Conservation (phyloP, 2,888 invertebrate genomes). For the Cecidostiba fungosa region DNA sequence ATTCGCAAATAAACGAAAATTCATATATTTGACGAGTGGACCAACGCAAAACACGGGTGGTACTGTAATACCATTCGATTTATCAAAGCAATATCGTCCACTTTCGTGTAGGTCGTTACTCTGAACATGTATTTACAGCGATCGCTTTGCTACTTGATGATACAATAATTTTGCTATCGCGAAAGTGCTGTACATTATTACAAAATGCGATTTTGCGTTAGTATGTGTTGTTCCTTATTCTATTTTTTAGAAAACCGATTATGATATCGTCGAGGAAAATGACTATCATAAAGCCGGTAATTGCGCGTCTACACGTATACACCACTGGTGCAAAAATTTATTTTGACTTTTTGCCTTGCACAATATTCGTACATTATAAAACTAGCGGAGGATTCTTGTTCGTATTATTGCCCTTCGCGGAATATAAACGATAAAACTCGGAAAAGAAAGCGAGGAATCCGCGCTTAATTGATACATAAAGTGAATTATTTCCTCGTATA, state of each 20-base stretch:
- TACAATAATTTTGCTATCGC: slow-evolving; percentile 42
- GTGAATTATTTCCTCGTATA: background rate
- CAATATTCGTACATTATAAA: background rate
- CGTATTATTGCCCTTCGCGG: background rate
- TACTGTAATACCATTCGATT: background rate
- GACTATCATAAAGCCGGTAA: slow-evolving; percentile 46
- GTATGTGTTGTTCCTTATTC: slow-evolving; percentile 16
- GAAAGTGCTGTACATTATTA: slow-evolving; percentile 24
- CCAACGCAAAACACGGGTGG: no score
- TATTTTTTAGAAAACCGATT: slow-evolving; percentile 48
- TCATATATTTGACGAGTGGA: background rate
- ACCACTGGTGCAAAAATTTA: background rate
- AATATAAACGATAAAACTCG: background rate
- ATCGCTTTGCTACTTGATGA: slow-evolving; percentile 37
- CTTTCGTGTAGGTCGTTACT: background rate
- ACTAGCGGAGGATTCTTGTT: background rate
- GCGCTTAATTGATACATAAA: slow-evolving; percentile 10
- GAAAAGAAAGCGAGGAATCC: slow-evolving; percentile 10
- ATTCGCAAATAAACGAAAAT: slow-evolving; percentile 29
- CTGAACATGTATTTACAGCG: slow-evolving; percentile 10
- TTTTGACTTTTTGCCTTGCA: slow-evolving; percentile 3
- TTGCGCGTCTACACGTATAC: background rate
- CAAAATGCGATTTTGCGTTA: slow-evolving; percentile 12
- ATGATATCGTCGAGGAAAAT: slow-evolving; percentile 49
- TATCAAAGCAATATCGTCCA: slow-evolving; percentile 35